Conservation (phyloP, 2,888 invertebrate genomes). For the Sacculina carcini region DNA sequence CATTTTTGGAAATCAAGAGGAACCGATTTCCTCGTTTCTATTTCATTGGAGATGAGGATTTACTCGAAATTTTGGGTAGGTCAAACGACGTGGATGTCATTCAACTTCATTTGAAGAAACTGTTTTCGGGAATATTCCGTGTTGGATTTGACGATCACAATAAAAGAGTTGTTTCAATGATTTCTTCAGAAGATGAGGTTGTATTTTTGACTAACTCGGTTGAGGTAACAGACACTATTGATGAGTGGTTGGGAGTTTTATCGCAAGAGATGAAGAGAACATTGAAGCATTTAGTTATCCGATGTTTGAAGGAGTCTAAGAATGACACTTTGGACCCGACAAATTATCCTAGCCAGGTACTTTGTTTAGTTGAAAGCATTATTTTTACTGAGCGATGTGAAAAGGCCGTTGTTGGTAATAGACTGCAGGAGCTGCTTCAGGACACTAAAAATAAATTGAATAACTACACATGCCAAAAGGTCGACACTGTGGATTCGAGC, state of each 20-base stretch:
- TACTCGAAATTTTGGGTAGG: conserved; percentile 81
- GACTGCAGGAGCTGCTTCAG: conserved; percentile 21
- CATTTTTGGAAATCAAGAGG: conserved; percentile 85
- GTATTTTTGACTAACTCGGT: conserved; percentile 40
- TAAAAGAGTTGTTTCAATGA: conserved; percentile 36
- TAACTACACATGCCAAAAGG: conserved; percentile 25
- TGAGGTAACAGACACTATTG: conserved; percentile 43
- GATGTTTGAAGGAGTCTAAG: conserved; percentile 26
- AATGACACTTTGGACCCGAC: conserved; percentile 27
- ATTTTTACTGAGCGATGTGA: conserved; percentile 62
- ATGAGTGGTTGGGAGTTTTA: conserved; percentile 45
- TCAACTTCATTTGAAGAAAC: conserved; percentile 71
- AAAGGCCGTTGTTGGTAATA: conserved; percentile 40
- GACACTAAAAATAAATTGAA: conserved; percentile 21
- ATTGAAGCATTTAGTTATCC: conserved; percentile 37
- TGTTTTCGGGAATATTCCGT: conserved; percentile 67
- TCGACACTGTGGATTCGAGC: conserved; percentile 18
- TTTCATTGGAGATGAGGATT: conserved; percentile 90
- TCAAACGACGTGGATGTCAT: conserved; percentile 58
- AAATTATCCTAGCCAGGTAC: conserved; percentile 45
- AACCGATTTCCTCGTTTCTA: conserved; percentile 81
- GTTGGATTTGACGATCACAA: conserved; percentile 37
- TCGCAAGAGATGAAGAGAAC: conserved; percentile 56
- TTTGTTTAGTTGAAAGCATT: conserved; percentile 59
- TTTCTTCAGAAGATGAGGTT: conserved; percentile 44